A percentile compares a stretch with the other conserved stretches of the same genome.
Conservation (phyloP, 2,888 invertebrate species). For the Phytoseiulus persimilis region DNA sequence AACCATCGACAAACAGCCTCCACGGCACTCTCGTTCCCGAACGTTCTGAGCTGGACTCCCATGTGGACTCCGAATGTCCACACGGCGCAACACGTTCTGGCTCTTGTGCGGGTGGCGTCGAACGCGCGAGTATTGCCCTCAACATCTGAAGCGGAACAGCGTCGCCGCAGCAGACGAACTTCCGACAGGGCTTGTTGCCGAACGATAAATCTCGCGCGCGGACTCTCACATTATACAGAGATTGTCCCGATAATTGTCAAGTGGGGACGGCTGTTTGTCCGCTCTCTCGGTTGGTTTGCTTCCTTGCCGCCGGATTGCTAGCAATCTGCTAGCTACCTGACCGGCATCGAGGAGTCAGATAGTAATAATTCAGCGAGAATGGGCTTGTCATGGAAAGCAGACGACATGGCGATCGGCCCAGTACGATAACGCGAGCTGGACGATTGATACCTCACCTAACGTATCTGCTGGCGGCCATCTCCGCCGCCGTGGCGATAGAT, state of each 20-base stretch:
- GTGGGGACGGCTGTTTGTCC: neutral
- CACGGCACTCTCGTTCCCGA: too few relatives aligned
- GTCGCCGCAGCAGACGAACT: too few relatives aligned
- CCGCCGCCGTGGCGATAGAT: neutral
- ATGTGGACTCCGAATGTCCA: too few relatives aligned
- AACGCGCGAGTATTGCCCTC: too few relatives aligned
- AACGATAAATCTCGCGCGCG: neutral
- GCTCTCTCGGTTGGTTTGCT: neutral
- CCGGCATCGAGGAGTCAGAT: neutral
- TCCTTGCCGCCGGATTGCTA: neutral
- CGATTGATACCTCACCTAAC: neutral
- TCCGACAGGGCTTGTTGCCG: neutral
- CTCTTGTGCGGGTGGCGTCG: too few relatives aligned
- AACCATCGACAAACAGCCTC: too few relatives aligned
- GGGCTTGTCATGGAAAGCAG: neutral
- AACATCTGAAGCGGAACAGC: too few relatives aligned
- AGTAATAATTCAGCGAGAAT: neutral
- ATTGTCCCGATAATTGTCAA: neutral
- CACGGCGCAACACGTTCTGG: too few relatives aligned
- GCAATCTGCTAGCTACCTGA: neutral
- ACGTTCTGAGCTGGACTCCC: too few relatives aligned
- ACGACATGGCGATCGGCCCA: neutral
- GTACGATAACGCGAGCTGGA: neutral
- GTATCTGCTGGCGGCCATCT: neutral
- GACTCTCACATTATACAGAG: neutral